A percentile compares a stretch with the other conserved stretches of the same genome.
Evolutionary conservation across 1,140 invertebrate species (phyloP).

Genomic region (Drosophila azteca): DNA sequence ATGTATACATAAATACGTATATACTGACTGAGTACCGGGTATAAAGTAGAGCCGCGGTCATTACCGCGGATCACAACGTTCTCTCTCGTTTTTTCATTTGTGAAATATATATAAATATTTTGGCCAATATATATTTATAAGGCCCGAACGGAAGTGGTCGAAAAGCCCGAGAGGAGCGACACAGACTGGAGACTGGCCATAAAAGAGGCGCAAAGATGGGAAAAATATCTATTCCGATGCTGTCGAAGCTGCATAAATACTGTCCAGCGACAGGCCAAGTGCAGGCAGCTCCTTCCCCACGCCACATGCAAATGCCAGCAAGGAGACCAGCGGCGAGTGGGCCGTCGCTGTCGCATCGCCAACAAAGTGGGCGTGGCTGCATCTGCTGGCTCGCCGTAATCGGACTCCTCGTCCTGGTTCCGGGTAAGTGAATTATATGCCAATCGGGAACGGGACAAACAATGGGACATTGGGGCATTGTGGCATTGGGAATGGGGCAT

Average conservation of each 20-base stretch:
- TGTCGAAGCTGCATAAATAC: constrained; percentile 21
- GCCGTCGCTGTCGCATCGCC: constrained; percentile 17
- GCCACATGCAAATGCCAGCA: constrained; percentile 68
- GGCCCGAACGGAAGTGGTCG: constrained; percentile 44
- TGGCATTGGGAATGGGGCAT: background rate
- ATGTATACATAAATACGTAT: too few relatives aligned
- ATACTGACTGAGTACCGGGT: too few relatives aligned
- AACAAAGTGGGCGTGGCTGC: constrained; percentile 55
- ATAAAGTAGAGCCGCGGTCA: too few relatives aligned
- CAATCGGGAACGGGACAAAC: background rate
- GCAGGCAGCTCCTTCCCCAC: constrained; percentile 1
- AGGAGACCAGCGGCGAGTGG: constrained; percentile 14
- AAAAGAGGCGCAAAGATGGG: constrained; percentile 12
- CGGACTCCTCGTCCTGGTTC: constrained; percentile 58
- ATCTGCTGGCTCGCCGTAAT: constrained; percentile 55
- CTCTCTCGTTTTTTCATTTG: too few relatives aligned
- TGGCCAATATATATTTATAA: constrained; percentile 78
- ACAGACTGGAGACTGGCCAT: too few relatives aligned
- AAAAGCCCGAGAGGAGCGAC: constrained; percentile 10
- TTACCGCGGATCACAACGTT: too few relatives aligned
- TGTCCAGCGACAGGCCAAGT: constrained; percentile 14
- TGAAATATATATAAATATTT: too few relatives aligned
- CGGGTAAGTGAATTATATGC: constrained; percentile 65
- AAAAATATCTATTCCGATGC: constrained; percentile 50
- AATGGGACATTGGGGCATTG: background rate